Evolutionary conservation across 2,888 invertebrate species (phyloP).

Genomic region (Tineola bisselliella): DNA sequence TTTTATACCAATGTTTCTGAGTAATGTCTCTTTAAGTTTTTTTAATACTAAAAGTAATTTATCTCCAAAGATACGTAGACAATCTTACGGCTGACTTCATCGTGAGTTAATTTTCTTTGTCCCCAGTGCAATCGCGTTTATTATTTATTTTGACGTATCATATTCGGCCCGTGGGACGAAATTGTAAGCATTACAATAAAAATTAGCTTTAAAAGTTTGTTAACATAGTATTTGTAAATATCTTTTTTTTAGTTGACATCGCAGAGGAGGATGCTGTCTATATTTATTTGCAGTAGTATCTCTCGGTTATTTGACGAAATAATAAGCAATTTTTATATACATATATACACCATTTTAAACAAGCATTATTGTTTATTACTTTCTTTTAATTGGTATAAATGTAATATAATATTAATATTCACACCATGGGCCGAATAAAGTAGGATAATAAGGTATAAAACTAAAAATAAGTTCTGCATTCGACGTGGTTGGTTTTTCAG

Average conservation of each 20-base stretch:
- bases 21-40: background rate
- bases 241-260: no score
- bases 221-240: no score
- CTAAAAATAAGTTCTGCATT: slow-evolving; percentile 1
- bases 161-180: background rate
- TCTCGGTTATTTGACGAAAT: no score
- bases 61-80: slow-evolving; percentile 21
- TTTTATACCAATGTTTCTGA: background rate
- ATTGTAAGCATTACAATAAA: background rate
- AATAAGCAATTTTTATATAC: no score
- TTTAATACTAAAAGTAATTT: background rate
- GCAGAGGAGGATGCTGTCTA: no score
- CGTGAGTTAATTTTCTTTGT: slow-evolving; percentile 66
- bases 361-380: no score
- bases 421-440: background rate
- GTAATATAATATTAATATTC: background rate
- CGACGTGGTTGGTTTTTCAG: slow-evolving; percentile 18
- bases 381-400: no score
- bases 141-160: background rate
- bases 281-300: no score
- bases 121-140: slow-evolving; percentile 20
- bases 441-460: background rate
- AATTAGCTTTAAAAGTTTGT: no score
- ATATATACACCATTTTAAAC: no score
- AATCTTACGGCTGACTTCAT: slow-evolving; percentile 66